Percentiles rank a stretch among this genome's conserved stretches.
phyloP scores from a whole-genome alignment of 35 echinoderm and acorn worm species.

The Holothuria glaberrima region DNA sequence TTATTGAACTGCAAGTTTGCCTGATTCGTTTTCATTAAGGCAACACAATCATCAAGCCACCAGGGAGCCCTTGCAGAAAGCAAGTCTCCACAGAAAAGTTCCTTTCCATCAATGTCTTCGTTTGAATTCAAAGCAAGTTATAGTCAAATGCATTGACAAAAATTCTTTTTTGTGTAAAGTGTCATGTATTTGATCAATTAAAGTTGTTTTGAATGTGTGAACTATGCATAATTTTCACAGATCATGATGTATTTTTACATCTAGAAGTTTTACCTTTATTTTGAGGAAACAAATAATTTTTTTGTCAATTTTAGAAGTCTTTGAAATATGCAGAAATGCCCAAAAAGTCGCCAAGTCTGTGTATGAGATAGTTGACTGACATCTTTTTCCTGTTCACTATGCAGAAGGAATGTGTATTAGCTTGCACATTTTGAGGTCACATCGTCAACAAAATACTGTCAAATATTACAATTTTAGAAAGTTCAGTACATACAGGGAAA shows the following conservation, averaged over 20 bases:
- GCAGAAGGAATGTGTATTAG: too few species aligned
- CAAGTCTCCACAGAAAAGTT: conserved; percentile 55
- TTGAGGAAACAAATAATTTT: too few species aligned
- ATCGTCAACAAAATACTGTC: too few species aligned
- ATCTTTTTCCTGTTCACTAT: too few species aligned
- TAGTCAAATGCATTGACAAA: too few species aligned
- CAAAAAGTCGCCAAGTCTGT: too few species aligned
- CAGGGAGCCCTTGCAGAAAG: conserved; percentile 50
- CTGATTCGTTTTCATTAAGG: conserved; percentile 59
- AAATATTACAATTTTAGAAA: too few species aligned
- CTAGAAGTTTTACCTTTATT: background rate
- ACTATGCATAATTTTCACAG: conserved; percentile 44
- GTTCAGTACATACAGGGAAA: too few species aligned
- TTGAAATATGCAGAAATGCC: too few species aligned
- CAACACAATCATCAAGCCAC: conserved; percentile 51
- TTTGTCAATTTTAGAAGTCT: too few species aligned
- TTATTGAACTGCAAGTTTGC: conserved; percentile 52
- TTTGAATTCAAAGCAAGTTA: conserved; percentile 42
- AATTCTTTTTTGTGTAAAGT: conserved; percentile 28
- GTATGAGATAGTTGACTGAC: too few species aligned
- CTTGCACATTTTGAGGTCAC: too few species aligned
- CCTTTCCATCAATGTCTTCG: conserved; percentile 59
- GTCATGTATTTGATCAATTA: conserved; percentile 41
- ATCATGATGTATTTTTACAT: conserved; percentile 30
- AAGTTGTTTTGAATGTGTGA: conserved; percentile 45